These are phyloP conservation scores for Diorhabda elongata DNA, from an alignment of 1,140 invertebrate genomes.

Conservation along the genomic window DNA sequence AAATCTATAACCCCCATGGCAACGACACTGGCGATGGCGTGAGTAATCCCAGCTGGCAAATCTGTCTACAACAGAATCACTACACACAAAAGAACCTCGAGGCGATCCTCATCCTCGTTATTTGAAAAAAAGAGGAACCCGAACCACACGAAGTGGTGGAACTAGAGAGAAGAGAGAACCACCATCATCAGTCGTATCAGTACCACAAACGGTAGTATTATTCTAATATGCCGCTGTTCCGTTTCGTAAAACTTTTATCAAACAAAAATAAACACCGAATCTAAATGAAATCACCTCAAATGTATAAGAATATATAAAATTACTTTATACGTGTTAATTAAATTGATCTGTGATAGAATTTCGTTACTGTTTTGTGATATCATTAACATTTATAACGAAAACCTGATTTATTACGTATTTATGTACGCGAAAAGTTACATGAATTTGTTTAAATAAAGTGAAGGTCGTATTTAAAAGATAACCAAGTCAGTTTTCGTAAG, in stretches of 20 bases:
- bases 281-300: neutral
- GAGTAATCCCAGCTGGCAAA: neutral
- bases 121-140: neutral
- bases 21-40: neutral
- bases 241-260: neutral
- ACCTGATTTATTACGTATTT: neutral
- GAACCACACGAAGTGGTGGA: neutral
- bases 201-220: neutral
- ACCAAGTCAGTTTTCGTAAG: neutral
- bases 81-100: neutral
- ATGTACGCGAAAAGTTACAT: neutral
- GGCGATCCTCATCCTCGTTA: neutral
- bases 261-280: neutral
- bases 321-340: neutral
- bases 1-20: neutral
- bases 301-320: neutral
- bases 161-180: neutral
- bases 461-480: neutral
- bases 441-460: conserved; percentile 3
- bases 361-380: neutral
- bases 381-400: neutral
- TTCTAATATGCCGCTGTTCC: neutral
- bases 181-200: neutral
- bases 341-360: neutral
- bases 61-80: neutral